Evolutionary conservation across 2,113 vertebrate species (phyloP).

Genomic region (Numenius arquata): DNA sequence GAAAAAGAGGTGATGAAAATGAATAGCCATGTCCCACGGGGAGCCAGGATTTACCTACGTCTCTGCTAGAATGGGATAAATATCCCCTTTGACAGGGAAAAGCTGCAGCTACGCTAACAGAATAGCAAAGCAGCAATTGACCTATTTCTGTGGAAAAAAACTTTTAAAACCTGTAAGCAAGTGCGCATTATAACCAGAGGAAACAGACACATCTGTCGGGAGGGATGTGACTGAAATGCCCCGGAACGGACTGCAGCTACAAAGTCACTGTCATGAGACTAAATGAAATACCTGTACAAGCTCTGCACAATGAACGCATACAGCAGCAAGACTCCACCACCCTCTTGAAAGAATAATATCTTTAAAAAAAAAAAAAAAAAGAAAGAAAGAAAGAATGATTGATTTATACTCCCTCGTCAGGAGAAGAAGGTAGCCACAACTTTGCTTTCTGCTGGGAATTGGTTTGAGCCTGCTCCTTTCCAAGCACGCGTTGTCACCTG

Average conservation of each 20-base stretch:
- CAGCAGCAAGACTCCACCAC: slow-evolving; percentile 46
- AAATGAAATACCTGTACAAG: background rate
- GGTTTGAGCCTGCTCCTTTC: background rate
- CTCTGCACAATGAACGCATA: slow-evolving; percentile 10
- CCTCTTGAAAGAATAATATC: background rate
- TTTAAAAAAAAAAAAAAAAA: background rate
- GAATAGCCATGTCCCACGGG: background rate
- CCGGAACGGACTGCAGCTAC: background rate
- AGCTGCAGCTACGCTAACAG: background rate
- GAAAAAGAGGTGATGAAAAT: background rate
- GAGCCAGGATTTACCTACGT: background rate
- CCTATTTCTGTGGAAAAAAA: background rate
- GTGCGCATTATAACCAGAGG: background rate
- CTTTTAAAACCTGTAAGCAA: background rate
- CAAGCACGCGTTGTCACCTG: background rate
- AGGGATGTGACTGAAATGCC: background rate
- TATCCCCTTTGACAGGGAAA: background rate
- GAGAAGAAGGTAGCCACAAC: background rate
- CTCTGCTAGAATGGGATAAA: background rate
- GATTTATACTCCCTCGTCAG: background rate
- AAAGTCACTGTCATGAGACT: background rate
- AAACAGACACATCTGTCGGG: background rate
- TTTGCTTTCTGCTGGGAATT: background rate
- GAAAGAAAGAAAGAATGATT: background rate
- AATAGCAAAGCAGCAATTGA: background rate